Base-by-base conservation (phyloP, 1,140 invertebrate genomes). In the Laodelphax striatellus region DNA sequence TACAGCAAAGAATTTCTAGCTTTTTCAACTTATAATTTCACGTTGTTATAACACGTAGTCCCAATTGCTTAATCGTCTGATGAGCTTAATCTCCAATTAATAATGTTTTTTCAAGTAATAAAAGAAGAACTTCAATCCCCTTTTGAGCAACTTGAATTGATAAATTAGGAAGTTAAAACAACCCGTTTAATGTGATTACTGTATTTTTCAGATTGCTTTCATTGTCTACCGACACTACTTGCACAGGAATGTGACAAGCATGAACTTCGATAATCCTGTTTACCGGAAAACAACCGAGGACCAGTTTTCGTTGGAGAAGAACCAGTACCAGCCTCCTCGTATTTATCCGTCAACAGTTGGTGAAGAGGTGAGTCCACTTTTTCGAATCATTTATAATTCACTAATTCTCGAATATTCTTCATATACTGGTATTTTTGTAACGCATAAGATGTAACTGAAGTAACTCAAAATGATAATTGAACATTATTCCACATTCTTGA, bases 191-290 rank as follows among this genome's bases (percentile, higher is more conserved):
- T 28, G 24, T 28, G 6, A 4, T 28, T 4, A 28, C 6, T 38
- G 5, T 38, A 13, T 38, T 38, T 75, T 80, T 38, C 75, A 92
- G 84, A 75, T 90, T 63, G 81, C 81, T 43, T 82, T 85, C 71
- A 73, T 92, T 60, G 79, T 91, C 64, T 94, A 94, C 76, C 83
- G 85, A 66, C 86, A 90, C 66, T 90, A 89, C 72, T 78, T 87
- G 65, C 84, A 86, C 70, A 84, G 86, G 66, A 91, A 87, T 71
- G 83, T 92, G 28, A 93, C 92, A 56, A 94, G 89, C 62, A 95
- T 98, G 86, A 98, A 98, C 76, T 98, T 98, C 74, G 95, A 98
- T 77, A 98, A 98, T 77, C 96, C 95, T 24, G 93, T 98, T 4
- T 98, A 98, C 74, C 84, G 94, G 67, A 96, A 96, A 77, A 97